Conservation (phyloP, 1,140 invertebrate genomes). For the Holcopasites calliopsidis region DNA sequence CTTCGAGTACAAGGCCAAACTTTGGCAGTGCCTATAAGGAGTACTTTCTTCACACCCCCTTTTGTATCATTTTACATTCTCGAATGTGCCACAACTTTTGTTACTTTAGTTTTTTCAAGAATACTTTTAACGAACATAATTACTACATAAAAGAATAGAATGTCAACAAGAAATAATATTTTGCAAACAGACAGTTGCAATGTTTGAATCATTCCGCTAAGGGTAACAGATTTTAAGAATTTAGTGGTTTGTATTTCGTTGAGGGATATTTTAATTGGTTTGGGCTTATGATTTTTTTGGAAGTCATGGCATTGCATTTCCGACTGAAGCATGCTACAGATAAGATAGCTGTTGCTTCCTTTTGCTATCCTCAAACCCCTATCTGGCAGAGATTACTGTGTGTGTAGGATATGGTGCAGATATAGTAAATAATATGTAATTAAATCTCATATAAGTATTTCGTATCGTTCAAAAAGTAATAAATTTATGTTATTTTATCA, state of each 20-base stretch:
- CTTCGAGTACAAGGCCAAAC: too few relatives aligned
- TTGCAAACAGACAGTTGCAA: background rate
- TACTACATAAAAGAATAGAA: too few relatives aligned
- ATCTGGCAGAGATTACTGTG: slow-evolving; percentile 15
- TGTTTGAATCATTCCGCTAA: too few relatives aligned
- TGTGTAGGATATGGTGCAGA: background rate
- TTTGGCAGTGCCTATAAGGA: too few relatives aligned
- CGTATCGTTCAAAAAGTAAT: background rate
- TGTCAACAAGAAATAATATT: too few relatives aligned
- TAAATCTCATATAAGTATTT: background rate
- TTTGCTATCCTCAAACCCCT: slow-evolving; percentile 11
- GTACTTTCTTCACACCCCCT: too few relatives aligned
- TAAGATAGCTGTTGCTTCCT: slow-evolving; percentile 54
- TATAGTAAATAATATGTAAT: background rate
- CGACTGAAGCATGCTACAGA: slow-evolving; percentile 14
- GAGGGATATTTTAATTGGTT: background rate
- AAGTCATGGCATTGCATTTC: slow-evolving; percentile 1
- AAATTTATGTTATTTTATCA: background rate
- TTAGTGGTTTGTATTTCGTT: background rate
- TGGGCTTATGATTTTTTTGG: background rate
- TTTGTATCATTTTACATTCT: background rate
- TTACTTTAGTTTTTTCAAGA: background rate
- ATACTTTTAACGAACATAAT: background rate
- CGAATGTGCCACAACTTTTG: background rate
- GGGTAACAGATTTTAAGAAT: background rate